Evolutionary conservation across 2,113 vertebrate genomes (phyloP).

Genomic region (Potamarius usumacintae): DNA sequence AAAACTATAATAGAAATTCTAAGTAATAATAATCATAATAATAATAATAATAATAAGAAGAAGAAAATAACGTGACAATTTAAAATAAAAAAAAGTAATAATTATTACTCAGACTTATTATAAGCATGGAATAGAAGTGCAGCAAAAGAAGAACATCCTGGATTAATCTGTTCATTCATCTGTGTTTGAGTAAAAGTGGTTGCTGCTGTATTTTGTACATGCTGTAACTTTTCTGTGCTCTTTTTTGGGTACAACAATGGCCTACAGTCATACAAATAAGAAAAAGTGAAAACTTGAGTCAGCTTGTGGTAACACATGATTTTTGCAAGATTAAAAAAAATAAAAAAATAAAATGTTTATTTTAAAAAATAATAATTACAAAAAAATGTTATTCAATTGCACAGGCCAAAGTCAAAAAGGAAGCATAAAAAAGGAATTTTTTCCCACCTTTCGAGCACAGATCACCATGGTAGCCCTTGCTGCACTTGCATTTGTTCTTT

Average conservation of each 20-base stretch:
- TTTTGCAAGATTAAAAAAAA: neutral
- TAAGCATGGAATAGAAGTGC: neutral
- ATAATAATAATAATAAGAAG: no score
- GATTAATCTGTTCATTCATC: neutral
- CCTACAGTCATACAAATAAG: neutral
- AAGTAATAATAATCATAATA: neutral
- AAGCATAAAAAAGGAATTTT: neutral
- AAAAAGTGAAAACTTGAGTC: neutral
- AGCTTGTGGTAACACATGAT: neutral
- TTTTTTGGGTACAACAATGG: neutral
- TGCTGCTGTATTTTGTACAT: neutral
- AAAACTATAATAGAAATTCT: neutral
- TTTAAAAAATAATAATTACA: neutral
- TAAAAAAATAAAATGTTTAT: neutral
- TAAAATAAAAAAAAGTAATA: no score
- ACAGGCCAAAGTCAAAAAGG: neutral
- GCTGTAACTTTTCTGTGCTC: neutral
- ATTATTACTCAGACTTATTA: no score
- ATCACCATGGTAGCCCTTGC: constrained; percentile 87
- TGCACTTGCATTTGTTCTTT: constrained; percentile 88
- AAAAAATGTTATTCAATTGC: no score
- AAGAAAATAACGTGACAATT: neutral
- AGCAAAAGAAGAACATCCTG: no score
- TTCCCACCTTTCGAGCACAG: constrained; percentile 86
- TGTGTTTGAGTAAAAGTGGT: neutral